Conservation (phyloP, 2,797 vertebrate genomes). For the Poeciliopsis paucimaculata region DNA sequence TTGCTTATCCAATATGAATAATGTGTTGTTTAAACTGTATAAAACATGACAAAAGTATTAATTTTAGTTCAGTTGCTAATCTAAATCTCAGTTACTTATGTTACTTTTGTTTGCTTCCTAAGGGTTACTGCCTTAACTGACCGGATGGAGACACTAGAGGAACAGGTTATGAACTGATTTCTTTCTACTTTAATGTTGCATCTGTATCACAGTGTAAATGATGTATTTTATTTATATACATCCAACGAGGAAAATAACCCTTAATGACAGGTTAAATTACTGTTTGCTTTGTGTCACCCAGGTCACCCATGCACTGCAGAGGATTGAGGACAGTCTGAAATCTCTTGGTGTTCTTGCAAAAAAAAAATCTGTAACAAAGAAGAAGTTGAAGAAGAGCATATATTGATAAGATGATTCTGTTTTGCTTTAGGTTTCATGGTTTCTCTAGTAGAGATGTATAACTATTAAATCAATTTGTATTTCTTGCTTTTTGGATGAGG, state of each 20-base stretch:
- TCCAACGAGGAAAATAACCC: no score
- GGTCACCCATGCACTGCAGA: conserved; percentile 84
- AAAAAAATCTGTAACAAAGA: conserved; percentile 51
- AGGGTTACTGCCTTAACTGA: no score
- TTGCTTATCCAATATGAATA: not conserved
- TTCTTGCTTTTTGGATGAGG: no score
- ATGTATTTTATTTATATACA: not conserved
- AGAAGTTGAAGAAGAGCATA: no score
- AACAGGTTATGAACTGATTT: conserved; percentile 72
- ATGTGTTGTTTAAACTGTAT: not conserved
- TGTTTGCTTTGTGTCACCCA: conserved; percentile 59
- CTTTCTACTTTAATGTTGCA: not conserved
- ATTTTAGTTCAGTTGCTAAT: no score
- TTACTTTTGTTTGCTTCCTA: no score
- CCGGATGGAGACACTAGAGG: no score
- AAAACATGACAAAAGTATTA: no score
- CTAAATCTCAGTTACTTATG: not conserved
- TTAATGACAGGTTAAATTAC: not conserved
- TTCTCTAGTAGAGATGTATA: not conserved
- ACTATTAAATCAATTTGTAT: not conserved
- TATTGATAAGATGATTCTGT: no score
- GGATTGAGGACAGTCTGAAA: conserved; percentile 87
- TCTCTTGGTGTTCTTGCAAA: conserved; percentile 71
- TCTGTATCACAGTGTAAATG: not conserved
- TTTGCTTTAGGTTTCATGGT: not conserved